phyloP scores from a whole-genome alignment of 2,888 invertebrate species.

The Epiblema foenella region DNA sequence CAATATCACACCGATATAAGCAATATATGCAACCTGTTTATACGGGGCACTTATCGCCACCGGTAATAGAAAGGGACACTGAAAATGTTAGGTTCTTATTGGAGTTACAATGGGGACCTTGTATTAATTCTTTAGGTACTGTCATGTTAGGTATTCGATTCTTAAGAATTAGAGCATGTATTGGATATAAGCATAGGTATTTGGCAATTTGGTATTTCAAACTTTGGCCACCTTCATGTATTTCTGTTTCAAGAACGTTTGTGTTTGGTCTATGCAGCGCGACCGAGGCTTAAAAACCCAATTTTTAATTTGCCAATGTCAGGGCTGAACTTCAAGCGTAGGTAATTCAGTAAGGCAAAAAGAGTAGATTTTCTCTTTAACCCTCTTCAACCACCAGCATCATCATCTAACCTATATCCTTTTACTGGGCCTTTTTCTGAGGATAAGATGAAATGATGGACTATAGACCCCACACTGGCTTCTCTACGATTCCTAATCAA shows the following conservation, averaged over 20 bases:
- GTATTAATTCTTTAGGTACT: neutral
- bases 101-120: neutral
- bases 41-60: constrained; percentile 59
- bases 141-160: neutral
- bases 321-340: too few species aligned
- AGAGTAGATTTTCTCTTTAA: too few species aligned
- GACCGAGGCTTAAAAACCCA: too few species aligned
- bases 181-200: too few species aligned
- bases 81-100: constrained; percentile 46
- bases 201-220: too few species aligned
- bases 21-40: constrained; percentile 69
- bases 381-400: neutral
- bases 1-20: constrained; percentile 78
- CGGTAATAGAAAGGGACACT: constrained; percentile 45
- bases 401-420: neutral
- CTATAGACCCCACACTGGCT: too few species aligned
- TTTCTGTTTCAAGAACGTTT: too few species aligned
- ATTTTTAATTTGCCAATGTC: too few species aligned
- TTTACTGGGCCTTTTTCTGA: neutral
- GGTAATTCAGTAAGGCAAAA: too few species aligned
- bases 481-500: neutral
- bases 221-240: too few species aligned
- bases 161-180: neutral
- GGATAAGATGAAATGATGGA: neutral
- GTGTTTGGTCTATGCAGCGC: too few species aligned